These are phyloP conservation scores for Champsocephalus gunnari DNA, from an alignment of 2,797 vertebrate genomes.

Conservation along the genomic window DNA sequence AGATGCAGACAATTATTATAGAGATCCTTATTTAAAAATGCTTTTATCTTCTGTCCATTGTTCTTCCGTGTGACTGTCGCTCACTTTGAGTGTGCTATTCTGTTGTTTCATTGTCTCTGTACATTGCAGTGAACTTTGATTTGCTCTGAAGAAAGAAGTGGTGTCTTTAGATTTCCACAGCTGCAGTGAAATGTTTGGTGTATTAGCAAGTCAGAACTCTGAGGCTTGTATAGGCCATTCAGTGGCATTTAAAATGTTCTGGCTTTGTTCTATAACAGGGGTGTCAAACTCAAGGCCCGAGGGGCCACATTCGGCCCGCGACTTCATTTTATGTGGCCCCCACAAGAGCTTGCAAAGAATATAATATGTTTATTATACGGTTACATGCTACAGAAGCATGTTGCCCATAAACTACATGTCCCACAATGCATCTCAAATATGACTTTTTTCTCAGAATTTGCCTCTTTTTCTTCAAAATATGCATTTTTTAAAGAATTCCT, in stretches of 20 bases:
- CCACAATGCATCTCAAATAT: too few relatives aligned
- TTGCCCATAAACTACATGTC: too few relatives aligned
- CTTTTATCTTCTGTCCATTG: constrained; percentile 46
- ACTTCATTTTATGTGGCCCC: too few relatives aligned
- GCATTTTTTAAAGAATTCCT: too few relatives aligned
- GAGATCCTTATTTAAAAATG: constrained; percentile 54
- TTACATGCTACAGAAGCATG: too few relatives aligned
- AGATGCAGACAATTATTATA: constrained; percentile 46
- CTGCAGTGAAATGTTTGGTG: constrained; percentile 30
- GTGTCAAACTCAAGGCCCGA: too few relatives aligned
- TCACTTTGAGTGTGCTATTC: constrained; percentile 27
- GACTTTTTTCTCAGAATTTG: too few relatives aligned
- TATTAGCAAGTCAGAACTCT: constrained; percentile 19
- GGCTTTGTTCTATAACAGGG: background rate
- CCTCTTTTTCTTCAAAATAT: too few relatives aligned
- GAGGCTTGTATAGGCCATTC: constrained; percentile 34
- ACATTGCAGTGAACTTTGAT: constrained; percentile 47
- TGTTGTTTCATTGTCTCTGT: constrained; percentile 40
- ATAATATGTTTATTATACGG: too few relatives aligned
- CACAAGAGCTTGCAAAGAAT: too few relatives aligned
- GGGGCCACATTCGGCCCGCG: too few relatives aligned
- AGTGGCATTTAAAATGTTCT: constrained; percentile 28
- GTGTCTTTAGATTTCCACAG: constrained; percentile 46
- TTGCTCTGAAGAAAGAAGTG: constrained; percentile 34
- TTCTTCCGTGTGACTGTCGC: constrained; percentile 38